Evolutionary conservation across 2,888 invertebrate genomes (phyloP), one percentile per base, ranked within the genome.

Genomic region (Spicauda simplicius): DNA sequence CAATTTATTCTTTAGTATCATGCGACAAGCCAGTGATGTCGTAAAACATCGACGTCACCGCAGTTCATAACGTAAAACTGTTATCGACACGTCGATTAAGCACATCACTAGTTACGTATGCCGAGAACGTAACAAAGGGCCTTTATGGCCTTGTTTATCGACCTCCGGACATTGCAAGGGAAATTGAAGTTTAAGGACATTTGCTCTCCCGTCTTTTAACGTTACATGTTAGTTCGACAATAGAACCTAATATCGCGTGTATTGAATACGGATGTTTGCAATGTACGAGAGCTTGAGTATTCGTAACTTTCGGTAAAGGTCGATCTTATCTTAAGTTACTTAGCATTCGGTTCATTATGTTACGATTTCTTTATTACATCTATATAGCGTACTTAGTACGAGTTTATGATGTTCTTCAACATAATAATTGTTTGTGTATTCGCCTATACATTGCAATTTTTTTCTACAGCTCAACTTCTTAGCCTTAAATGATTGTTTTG

Each of bases 61-160:
- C 45, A 45, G 19, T 62, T 55, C 33, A 53, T 18, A 19, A 64
- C 19, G 50, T 18, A 19, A 50, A 62, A 54, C 69, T 62, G 70
- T 69, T 72, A 77, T 77, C 74, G 78, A 73, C 66, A 63, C 14
- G 70, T 71, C 70, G 70, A 70, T 73, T 37, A 70, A 69, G 50
- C 18, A 69, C 81, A 78, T 74, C 79, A 77, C 82, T 81, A 78
- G 79, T 80, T 80, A 79, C 80, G 80, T 79, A 81, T 79, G 80
- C 80, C 74, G 76, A 72, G 71, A 75, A 78, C 77, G 77, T 76
- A 80, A 84, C 83, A 84, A 84, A 84, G 77, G 78, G 75, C 79
- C 77, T 84, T 86, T 83, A 82, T 77, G 76, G 74, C 69, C 79
- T 80, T 82, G 85, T 85, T 86, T 86, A 86, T 84, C 76, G 75